Percentiles rank a stretch among this genome's conserved stretches.
phyloP scores from a whole-genome alignment of 1,140 invertebrate species.

The Drosophila nigrodunni region DNA sequence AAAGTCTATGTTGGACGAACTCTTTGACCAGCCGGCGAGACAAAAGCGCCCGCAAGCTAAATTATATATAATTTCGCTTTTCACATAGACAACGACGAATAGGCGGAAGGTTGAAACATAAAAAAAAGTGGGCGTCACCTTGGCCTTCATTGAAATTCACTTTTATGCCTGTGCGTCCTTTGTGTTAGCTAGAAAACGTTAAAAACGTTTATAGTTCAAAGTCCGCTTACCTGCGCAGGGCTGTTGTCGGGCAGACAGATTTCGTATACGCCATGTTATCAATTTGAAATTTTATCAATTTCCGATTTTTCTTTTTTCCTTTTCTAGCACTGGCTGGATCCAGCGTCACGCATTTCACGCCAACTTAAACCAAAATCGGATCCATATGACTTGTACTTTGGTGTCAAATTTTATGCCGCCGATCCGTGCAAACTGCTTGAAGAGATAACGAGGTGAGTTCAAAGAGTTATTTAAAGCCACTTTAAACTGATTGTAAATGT shows the following conservation, averaged over 20 bases:
- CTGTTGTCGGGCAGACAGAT: constrained; percentile 18
- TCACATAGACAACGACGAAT: constrained; percentile 2
- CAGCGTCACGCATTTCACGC: constrained; percentile 91
- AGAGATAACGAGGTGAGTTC: constrained; percentile 94
- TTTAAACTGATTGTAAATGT: constrained; percentile 1
- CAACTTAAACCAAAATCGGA: constrained; percentile 92
- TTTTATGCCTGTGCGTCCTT: constrained; percentile 33
- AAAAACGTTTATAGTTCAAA: constrained; percentile 32
- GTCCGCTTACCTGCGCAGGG: constrained; percentile 23
- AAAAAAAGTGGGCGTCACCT: constrained; percentile 12
- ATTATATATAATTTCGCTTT: constrained; percentile 80
- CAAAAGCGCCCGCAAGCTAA: constrained; percentile 47
- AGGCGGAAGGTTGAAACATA: neutral
- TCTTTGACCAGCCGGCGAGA: constrained; percentile 61
- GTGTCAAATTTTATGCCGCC: constrained; percentile 99
- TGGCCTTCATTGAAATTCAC: constrained; percentile 61
- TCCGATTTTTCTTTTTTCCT: constrained; percentile 65
- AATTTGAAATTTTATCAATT: constrained; percentile 31
- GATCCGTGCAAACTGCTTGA: constrained; percentile 98
- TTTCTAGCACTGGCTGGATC: constrained; percentile 94
- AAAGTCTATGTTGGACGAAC: constrained; percentile 36
- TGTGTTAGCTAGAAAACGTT: constrained; percentile 13
- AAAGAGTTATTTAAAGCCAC: neutral
- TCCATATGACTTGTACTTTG: constrained; percentile 97
- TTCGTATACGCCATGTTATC: constrained; percentile 19